These are phyloP conservation scores for Rhynchotus rufescens DNA, from an alignment of 2,797 vertebrate genomes.

Conservation along the genomic window DNA sequence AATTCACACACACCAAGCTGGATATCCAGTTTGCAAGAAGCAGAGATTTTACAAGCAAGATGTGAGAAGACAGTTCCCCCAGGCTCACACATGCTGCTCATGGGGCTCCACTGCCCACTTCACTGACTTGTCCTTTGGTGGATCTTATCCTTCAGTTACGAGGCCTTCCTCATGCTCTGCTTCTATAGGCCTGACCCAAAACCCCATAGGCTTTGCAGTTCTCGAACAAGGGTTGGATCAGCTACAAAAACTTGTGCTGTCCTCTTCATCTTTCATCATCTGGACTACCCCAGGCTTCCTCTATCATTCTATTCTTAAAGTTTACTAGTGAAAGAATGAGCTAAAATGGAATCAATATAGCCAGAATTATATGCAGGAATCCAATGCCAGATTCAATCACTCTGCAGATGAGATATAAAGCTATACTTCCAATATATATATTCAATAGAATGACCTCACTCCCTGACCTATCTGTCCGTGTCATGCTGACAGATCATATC, in stretches of 20 bases:
- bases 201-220: fast-evolving
- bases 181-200: neutral
- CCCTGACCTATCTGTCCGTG: neutral
- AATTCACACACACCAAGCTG: fast-evolving
- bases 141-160: neutral
- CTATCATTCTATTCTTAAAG: neutral
- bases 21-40: neutral
- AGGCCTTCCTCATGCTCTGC: fast-evolving
- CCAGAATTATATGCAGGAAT: constrained; percentile 6
- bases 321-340: neutral
- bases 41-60: neutral
- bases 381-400: constrained; percentile 34
- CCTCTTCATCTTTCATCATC: neutral
- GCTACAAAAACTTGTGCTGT: neutral
- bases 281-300: neutral
- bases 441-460: neutral
- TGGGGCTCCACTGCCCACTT: neutral
- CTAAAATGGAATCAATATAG: constrained; percentile 28
- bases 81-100: fast-evolving
- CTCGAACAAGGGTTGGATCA: neutral
- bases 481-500: constrained; percentile 21
- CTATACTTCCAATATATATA: constrained; percentile 4
- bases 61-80: neutral
- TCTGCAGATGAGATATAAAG: constrained; percentile 6
- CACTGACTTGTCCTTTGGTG: neutral